Evolutionary conservation across 2,113 vertebrate species (phyloP).

Genomic region (Gorsachius goisagi): DNA sequence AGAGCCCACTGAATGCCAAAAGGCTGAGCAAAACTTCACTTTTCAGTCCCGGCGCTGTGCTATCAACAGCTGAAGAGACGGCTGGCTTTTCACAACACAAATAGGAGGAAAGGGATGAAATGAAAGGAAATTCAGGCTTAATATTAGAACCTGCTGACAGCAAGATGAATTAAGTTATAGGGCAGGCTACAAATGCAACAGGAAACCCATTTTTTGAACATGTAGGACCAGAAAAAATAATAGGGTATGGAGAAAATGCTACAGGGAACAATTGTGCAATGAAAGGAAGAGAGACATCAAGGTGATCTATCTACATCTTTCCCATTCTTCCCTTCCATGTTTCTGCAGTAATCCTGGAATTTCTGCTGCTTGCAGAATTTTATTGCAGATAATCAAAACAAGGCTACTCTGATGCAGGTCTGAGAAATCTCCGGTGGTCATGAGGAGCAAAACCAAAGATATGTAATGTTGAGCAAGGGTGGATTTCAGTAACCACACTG

Average conservation of each 20-base stretch:
- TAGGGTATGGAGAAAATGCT: not conserved
- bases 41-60: not conserved
- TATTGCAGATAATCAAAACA: not conserved
- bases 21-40: not conserved
- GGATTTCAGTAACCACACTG: not conserved
- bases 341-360: not conserved
- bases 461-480: not conserved
- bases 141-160: not conserved
- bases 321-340: not conserved
- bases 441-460: not conserved
- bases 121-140: not conserved
- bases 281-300: not conserved
- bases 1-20: not conserved
- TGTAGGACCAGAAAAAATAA: not conserved
- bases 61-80: not conserved
- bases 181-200: not conserved
- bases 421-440: not conserved
- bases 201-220: not conserved
- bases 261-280: not conserved
- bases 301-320: not conserved
- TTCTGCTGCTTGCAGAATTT: not conserved
- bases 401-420: not conserved
- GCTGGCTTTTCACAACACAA: not conserved
- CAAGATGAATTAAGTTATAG: not conserved
- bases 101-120: not conserved